Evolutionary conservation across 2,797 vertebrate genomes (phyloP).

Genomic region (Psittacula echo): DNA sequence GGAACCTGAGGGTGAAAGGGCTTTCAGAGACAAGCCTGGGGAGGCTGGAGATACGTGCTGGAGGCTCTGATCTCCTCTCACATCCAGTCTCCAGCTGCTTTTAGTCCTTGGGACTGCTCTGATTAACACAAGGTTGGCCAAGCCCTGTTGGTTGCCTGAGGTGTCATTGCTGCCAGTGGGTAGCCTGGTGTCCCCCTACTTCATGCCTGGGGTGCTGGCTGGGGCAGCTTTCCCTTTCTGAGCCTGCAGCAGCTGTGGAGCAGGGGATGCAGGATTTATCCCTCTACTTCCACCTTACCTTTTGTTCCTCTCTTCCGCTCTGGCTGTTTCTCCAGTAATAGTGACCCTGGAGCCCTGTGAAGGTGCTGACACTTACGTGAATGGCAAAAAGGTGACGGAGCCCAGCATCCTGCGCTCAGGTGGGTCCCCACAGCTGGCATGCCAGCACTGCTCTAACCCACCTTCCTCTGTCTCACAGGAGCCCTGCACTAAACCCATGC

Average conservation of each 20-base stretch:
- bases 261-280: not conserved
- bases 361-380: constrained; percentile 94
- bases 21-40: not conserved
- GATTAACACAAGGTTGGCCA: not conserved
- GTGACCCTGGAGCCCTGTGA: constrained; percentile 95
- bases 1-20: not conserved
- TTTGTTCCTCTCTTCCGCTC: not conserved
- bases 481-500: fast-evolving
- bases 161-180: not conserved
- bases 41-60: not conserved
- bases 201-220: fast-evolving
- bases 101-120: not conserved
- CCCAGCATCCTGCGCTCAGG: constrained; percentile 93
- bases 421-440: constrained; percentile 23
- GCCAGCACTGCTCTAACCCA: fast-evolving
- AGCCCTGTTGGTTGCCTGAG: fast-evolving
- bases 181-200: not conserved
- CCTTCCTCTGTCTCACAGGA: fast-evolving
- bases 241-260: not conserved
- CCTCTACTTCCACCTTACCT: not conserved
- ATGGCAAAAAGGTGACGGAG: constrained; percentile 94
- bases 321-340: constrained; percentile 65
- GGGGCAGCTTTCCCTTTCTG: not conserved
- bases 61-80: not conserved
- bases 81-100: not conserved